Percentiles rank a stretch among this genome's conserved stretches.
These are phyloP conservation scores for Geotrypetes seraphini DNA, from an alignment of 2,797 vertebrate species.

Conservation along the genomic window DNA sequence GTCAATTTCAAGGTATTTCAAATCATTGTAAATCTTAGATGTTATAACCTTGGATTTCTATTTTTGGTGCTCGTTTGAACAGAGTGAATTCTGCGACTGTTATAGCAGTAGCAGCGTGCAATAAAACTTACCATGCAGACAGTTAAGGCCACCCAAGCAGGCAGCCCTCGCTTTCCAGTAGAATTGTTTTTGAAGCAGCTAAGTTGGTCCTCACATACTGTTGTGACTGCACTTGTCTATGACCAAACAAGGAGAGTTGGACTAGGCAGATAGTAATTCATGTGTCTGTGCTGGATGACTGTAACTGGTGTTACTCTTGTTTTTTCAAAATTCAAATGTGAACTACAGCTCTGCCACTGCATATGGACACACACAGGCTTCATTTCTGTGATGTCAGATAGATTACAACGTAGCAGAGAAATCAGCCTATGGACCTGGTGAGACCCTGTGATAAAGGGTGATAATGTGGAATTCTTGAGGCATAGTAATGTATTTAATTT, in stretches of 20 bases:
- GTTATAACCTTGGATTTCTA: too few species aligned
- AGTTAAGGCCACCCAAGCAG: not conserved
- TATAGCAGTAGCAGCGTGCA: too few species aligned
- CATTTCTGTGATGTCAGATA: slow-evolving; percentile 12
- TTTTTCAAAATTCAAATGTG: not conserved
- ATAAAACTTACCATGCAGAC: too few species aligned
- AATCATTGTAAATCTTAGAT: too few species aligned
- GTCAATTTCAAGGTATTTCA: too few species aligned
- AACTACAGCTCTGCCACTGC: slow-evolving; percentile 2
- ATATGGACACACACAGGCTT: slow-evolving; percentile 7
- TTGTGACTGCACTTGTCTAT: not conserved
- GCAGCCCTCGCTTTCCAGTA: not conserved
- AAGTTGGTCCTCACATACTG: not conserved
- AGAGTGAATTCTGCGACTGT: too few species aligned
- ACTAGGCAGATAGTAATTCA: slow-evolving; percentile 6
- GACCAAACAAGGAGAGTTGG: not conserved
- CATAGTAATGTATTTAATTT: too few species aligned
- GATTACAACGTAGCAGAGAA: too few species aligned
- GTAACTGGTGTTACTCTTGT: slow-evolving; percentile 5
- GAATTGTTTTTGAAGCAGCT: not conserved
- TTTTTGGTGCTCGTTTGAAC: too few species aligned
- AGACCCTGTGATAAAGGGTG: too few species aligned
- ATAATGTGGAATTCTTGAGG: too few species aligned
- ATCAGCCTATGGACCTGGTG: too few species aligned
- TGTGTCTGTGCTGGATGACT: not conserved